Conservation (phyloP, 2,888 invertebrate species). For the Lepidochitona cinerea region DNA sequence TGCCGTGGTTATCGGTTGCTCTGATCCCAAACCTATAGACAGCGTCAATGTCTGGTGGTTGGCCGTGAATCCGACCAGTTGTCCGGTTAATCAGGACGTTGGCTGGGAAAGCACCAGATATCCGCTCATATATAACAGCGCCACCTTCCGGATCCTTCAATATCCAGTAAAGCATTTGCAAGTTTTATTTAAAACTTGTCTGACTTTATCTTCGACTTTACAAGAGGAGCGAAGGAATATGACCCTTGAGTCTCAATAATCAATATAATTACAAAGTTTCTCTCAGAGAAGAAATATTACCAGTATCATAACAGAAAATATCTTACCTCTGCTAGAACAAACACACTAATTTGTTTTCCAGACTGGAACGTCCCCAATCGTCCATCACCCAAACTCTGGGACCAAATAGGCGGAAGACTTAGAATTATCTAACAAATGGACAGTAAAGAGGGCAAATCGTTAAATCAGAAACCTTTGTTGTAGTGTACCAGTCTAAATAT, state of each 20-base stretch:
- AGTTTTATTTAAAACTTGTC: no score
- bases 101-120: slow-evolving; percentile 41
- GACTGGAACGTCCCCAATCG: slow-evolving; percentile 40
- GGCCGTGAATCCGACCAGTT: slow-evolving; percentile 31
- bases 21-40: slow-evolving; percentile 43
- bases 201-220: no score
- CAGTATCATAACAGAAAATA: no score
- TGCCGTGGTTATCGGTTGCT: slow-evolving; percentile 38
- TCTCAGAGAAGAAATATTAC: no score
- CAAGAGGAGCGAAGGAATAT: no score
- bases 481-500: no score
- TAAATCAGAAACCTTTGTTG: no score
- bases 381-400: slow-evolving; percentile 19
- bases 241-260: no score
- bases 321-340: slow-evolving; percentile 35
- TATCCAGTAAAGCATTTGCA: no score
- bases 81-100: slow-evolving; percentile 29
- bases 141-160: slow-evolving; percentile 40
- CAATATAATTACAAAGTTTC: no score
- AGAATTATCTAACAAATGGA: neutral
- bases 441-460: no score
- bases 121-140: slow-evolving; percentile 30
- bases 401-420: neutral
- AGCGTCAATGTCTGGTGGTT: slow-evolving; percentile 41
- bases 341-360: slow-evolving; percentile 30